Percentiles rank a stretch among this genome's conserved stretches.
phyloP scores from a whole-genome alignment of 2,888 invertebrate genomes.

The Drosophila lacicola region DNA sequence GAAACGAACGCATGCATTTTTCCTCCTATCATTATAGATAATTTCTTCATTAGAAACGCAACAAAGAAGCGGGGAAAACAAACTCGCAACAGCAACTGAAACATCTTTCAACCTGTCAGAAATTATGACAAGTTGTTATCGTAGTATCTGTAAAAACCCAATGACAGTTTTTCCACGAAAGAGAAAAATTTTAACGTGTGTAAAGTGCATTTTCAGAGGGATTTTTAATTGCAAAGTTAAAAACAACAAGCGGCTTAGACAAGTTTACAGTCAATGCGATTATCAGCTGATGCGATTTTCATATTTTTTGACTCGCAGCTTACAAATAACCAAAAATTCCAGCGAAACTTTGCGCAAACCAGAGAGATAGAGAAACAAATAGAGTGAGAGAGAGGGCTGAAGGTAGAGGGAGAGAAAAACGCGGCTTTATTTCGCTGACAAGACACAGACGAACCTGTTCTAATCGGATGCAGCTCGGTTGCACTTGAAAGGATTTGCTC shows the following conservation, averaged over 20 bases:
- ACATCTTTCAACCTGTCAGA: slow-evolving; percentile 62
- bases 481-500: slow-evolving; percentile 78
- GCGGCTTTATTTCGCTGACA: slow-evolving; percentile 55
- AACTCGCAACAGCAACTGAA: slow-evolving; percentile 24
- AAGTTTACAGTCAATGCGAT: slow-evolving; percentile 76
- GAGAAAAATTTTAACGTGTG: slow-evolving; percentile 35
- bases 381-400: slow-evolving; percentile 8
- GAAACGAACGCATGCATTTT: slow-evolving; percentile 44
- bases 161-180: slow-evolving; percentile 62
- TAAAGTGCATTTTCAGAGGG: slow-evolving; percentile 43
- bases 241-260: slow-evolving; percentile 72
- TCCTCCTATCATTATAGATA: slow-evolving; percentile 74
- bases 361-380: neutral
- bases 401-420: slow-evolving; percentile 23
- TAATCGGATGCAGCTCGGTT: slow-evolving; percentile 79
- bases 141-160: slow-evolving; percentile 26
- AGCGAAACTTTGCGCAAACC: slow-evolving; percentile 56
- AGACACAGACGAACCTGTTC: slow-evolving; percentile 77
- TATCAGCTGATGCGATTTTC: slow-evolving; percentile 58
- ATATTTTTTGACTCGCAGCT: slow-evolving; percentile 44
- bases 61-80: slow-evolving; percentile 5
- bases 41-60: slow-evolving; percentile 76
- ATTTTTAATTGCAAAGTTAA: slow-evolving; percentile 77
- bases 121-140: slow-evolving; percentile 75
- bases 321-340: slow-evolving; percentile 50